These are phyloP conservation scores for Oryzias sinensis DNA, from an alignment of 2,797 vertebrate genomes.

Conservation along the genomic window DNA sequence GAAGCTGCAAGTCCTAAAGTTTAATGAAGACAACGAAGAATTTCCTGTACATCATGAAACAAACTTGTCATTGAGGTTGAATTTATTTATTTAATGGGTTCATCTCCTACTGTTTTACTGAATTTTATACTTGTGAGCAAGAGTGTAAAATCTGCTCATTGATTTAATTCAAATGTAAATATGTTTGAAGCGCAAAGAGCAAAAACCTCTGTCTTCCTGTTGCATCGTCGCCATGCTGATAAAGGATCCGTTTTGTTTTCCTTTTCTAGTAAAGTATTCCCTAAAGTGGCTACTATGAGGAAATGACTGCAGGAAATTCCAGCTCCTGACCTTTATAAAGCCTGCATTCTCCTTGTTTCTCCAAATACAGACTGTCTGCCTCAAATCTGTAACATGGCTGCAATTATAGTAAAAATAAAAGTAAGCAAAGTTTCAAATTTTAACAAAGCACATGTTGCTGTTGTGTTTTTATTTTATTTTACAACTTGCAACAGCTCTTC, in stretches of 20 bases:
- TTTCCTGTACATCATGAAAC: constrained; percentile 17
- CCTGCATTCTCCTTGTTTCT: constrained; percentile 12
- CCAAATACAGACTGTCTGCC: constrained; percentile 7
- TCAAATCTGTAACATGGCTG: neutral
- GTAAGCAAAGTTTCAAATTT: too few species aligned
- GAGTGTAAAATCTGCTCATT: neutral
- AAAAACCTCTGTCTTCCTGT: constrained; percentile 5
- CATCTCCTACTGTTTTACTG: too few species aligned
- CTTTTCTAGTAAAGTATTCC: constrained; percentile 9
- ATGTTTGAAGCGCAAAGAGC: neutral
- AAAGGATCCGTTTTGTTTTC: constrained; percentile 7
- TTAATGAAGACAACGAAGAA: constrained; percentile 21
- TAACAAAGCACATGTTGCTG: too few species aligned
- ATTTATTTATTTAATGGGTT: constrained; percentile 7
- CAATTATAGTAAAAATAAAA: constrained; percentile 4
- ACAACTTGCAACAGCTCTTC: too few species aligned
- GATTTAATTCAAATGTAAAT: neutral
- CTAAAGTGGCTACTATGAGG: constrained; percentile 40
- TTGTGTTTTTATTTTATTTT: too few species aligned
- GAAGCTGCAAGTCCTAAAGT: constrained; percentile 9
- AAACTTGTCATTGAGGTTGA: constrained; percentile 11
- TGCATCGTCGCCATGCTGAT: constrained; percentile 4
- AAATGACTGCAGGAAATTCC: constrained; percentile 66
- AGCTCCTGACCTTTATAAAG: constrained; percentile 42
- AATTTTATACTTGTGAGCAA: neutral